Percentiles rank a stretch among this genome's conserved stretches.
phyloP scores from a whole-genome alignment of 2,888 invertebrate species.

The Hydrotaea diabolus region DNA sequence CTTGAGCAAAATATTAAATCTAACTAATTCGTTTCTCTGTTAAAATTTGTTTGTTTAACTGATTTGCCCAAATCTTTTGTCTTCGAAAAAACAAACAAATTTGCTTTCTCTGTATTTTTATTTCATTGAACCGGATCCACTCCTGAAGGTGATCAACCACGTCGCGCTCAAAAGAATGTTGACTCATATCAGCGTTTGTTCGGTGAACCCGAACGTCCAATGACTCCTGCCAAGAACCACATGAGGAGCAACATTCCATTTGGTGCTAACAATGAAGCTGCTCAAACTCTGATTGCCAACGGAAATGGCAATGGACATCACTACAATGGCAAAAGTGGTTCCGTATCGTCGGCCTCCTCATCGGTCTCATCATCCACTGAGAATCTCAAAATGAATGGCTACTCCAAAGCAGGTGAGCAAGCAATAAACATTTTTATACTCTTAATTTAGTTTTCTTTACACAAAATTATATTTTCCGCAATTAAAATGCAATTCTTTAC shows the following conservation, averaged over 20 bases:
- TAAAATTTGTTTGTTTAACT: constrained; percentile 47
- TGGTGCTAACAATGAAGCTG: constrained; percentile 78
- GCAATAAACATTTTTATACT: too few relatives aligned
- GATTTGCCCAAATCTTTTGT: constrained; percentile 44
- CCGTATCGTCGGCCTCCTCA: constrained; percentile 78
- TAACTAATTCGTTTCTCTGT: constrained; percentile 15
- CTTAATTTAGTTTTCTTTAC: not conserved
- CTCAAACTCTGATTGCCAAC: constrained; percentile 72
- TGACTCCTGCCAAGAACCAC: constrained; percentile 82
- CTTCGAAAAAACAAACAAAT: constrained; percentile 58
- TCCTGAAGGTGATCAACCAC: constrained; percentile 77
- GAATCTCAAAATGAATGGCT: constrained; percentile 78
- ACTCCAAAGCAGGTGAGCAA: constrained; percentile 77
- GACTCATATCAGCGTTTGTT: constrained; percentile 83
- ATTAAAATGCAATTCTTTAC: not conserved
- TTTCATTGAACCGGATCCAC: not conserved
- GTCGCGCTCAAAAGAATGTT: constrained; percentile 79
- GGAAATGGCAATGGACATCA: constrained; percentile 72
- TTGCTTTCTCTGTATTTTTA: constrained; percentile 43
- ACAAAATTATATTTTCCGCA: constrained; percentile 23
- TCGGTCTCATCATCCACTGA: constrained; percentile 79
- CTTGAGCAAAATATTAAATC: not conserved
- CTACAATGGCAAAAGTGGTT: constrained; percentile 77
- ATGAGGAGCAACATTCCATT: constrained; percentile 83
- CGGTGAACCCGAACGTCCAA: constrained; percentile 82